These are phyloP conservation scores for Ceratosolen fusciceps DNA, from an alignment of 1,140 invertebrate genomes.

Conservation along the genomic window DNA sequence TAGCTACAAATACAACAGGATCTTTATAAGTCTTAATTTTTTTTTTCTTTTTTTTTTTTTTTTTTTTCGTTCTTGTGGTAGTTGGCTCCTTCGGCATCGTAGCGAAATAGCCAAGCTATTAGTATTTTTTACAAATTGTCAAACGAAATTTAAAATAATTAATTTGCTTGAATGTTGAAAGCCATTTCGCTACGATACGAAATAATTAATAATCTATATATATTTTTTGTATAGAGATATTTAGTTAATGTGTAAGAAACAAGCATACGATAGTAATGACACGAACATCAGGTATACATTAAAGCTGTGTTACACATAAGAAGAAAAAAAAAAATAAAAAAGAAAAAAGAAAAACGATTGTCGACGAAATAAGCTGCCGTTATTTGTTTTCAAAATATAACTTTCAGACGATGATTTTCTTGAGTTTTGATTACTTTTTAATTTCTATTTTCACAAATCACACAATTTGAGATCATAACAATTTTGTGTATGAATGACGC, in stretches of 20 bases:
- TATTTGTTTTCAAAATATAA: background rate
- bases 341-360: background rate
- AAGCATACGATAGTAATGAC: constrained; percentile 2
- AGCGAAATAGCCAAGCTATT: background rate
- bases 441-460: no score
- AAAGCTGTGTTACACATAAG: background rate
- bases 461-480: no score
- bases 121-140: no score
- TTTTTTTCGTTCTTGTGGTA: background rate
- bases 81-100: background rate
- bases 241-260: constrained; percentile 3
- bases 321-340: no score
- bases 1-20: background rate
- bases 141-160: no score
- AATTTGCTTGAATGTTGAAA: no score
- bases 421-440: background rate
- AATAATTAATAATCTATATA: background rate
- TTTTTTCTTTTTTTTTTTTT: background rate
- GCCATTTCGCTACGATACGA: background rate
- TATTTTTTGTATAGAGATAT: background rate
- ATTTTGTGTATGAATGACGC: background rate
- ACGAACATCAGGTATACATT: background rate
- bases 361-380: background rate
- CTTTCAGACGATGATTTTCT: background rate
- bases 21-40: background rate